These are phyloP conservation scores for Apis dorsata DNA, from an alignment of 1,140 invertebrate species.

Conservation along the genomic window DNA sequence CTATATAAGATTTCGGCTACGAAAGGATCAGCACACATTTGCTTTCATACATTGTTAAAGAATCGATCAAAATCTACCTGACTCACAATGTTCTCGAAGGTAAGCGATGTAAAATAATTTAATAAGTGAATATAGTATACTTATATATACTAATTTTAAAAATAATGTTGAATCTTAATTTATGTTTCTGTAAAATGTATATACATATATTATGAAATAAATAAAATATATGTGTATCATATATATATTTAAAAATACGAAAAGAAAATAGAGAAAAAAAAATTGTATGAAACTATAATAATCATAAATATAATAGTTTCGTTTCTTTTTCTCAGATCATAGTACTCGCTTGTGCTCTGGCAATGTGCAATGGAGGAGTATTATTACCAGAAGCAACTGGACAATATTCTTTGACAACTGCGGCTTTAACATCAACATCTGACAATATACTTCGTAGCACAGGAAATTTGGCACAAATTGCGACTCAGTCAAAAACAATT, in stretches of 20 bases:
- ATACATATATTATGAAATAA: neutral
- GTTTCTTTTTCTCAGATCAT: constrained; percentile 75
- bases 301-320: neutral
- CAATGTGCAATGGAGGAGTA: constrained; percentile 72
- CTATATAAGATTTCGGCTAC: constrained; percentile 50
- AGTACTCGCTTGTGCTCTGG: constrained; percentile 76
- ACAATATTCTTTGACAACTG: constrained; percentile 67
- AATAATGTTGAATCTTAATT: neutral
- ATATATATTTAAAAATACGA: neutral
- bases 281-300: neutral
- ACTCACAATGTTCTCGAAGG: constrained; percentile 59
- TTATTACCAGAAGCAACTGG: constrained; percentile 59
- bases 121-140: neutral
- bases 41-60: constrained; percentile 30
- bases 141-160: too few species aligned
- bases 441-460: constrained; percentile 83
- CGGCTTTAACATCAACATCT: constrained; percentile 82
- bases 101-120: constrained; percentile 19
- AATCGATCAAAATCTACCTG: constrained; percentile 44
- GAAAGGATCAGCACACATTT: constrained; percentile 27
- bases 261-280: neutral
- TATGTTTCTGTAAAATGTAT: neutral
- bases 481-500: constrained; percentile 84
- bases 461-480: constrained; percentile 84
- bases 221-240: too few species aligned